A percentile compares a stretch with the other conserved stretches of the same genome.
Conservation (phyloP, 2,888 invertebrate species). For the Smittia aterrima region DNA sequence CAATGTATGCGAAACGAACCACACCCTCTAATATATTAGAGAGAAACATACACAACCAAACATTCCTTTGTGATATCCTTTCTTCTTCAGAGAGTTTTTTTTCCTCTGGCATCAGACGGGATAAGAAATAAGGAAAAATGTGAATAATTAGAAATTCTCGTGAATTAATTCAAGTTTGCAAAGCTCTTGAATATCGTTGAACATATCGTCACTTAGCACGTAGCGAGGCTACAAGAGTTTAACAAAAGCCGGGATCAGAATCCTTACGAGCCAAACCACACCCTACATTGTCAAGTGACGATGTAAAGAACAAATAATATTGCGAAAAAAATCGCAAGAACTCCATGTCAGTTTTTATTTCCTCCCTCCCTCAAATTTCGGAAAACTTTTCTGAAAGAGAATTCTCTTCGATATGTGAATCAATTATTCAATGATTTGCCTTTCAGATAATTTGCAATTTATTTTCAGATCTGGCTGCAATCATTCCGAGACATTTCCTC, state of each 20-base stretch:
- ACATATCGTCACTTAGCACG: neutral
- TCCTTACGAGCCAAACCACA: conserved; percentile 18
- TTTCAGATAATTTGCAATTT: neutral
- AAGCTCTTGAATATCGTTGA: neutral
- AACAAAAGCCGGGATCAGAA: neutral
- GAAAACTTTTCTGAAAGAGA: neutral
- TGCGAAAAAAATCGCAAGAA: conserved; percentile 22
- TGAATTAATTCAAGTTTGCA: neutral
- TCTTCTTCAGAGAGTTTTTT: neutral
- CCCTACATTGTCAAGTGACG: neutral
- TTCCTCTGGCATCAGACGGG: neutral
- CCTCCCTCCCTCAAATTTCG: neutral
- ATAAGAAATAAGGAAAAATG: neutral
- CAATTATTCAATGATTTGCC: neutral
- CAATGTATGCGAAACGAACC: neutral
- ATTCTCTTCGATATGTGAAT: neutral
- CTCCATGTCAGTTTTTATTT: neutral
- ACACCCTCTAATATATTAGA: conserved; percentile 18
- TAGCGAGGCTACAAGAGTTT: neutral
- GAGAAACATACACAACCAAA: conserved; percentile 24
- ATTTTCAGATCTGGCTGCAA: neutral
- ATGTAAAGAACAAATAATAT: conserved; percentile 25
- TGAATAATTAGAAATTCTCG: neutral
- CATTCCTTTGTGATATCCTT: conserved; percentile 25
- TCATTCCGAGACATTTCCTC: neutral